phyloP scores from a whole-genome alignment of 1,140 invertebrate species.

The Caenorhabditis remanei region DNA sequence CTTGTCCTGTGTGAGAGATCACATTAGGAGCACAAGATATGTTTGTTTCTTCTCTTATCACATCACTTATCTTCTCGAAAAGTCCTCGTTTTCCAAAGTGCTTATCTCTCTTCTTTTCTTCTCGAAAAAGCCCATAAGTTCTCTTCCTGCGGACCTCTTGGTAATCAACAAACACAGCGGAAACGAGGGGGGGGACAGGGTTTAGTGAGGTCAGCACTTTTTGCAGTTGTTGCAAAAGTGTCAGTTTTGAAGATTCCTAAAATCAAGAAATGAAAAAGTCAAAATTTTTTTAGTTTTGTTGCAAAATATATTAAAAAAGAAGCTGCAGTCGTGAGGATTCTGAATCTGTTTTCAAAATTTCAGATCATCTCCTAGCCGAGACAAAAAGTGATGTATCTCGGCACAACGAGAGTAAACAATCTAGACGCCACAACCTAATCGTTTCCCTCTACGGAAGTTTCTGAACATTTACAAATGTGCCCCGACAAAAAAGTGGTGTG shows the following conservation, averaged over 20 bases:
- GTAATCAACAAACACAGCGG: slow-evolving; percentile 37
- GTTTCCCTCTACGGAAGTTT: too few species aligned
- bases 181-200: not conserved
- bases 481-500: too few species aligned
- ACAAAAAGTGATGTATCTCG: too few species aligned
- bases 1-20: slow-evolving; percentile 8
- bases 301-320: too few species aligned
- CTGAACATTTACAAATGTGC: too few species aligned
- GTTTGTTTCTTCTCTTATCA: slow-evolving; percentile 55
- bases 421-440: too few species aligned
- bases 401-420: too few species aligned
- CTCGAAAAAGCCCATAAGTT: not conserved
- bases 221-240: not conserved
- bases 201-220: slow-evolving; percentile 7
- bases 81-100: slow-evolving; percentile 15
- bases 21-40: slow-evolving; percentile 52
- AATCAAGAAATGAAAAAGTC: too few species aligned
- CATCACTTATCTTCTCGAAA: slow-evolving; percentile 45
- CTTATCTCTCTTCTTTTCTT: not conserved
- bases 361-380: too few species aligned
- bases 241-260: not conserved
- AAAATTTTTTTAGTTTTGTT: too few species aligned
- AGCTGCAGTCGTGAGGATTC: too few species aligned
- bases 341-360: too few species aligned
- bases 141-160: not conserved